Conservation (phyloP, 2,113 vertebrate species). For the Heterotilapia buettikoferi region DNA sequence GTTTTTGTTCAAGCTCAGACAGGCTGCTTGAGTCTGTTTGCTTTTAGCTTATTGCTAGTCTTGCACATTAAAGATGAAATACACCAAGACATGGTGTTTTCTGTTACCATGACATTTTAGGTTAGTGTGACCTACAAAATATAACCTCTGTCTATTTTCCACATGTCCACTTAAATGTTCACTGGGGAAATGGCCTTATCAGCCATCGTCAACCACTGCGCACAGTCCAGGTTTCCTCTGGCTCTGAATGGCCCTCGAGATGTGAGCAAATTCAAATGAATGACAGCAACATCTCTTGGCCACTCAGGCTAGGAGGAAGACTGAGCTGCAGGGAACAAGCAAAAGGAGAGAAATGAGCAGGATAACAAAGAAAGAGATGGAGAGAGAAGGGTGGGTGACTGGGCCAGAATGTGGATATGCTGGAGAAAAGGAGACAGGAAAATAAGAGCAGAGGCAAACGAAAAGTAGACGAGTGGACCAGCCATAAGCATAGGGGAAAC, state of each 20-base stretch:
- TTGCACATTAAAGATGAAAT: not conserved
- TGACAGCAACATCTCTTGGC: not conserved
- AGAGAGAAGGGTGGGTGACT: not conserved
- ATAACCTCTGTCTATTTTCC: not conserved
- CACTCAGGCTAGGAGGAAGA: not conserved
- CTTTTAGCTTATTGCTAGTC: not conserved
- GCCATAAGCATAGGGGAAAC: not conserved
- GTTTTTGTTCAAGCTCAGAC: not conserved
- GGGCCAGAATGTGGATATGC: not conserved
- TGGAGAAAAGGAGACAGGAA: not conserved
- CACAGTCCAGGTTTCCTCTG: not conserved
- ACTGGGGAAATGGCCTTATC: not conserved
- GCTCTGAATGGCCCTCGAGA: not conserved
- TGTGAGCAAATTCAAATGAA: slow-evolving; percentile 1
- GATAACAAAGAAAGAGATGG: not conserved
- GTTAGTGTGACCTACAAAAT: not conserved
- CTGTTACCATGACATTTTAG: not conserved
- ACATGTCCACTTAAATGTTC: not conserved
- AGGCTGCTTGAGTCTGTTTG: not conserved
- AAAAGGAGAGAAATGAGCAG: not conserved
- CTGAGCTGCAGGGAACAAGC: not conserved
- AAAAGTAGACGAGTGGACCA: not conserved
- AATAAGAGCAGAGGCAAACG: not conserved
- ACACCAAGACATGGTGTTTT: not conserved
- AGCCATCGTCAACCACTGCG: not conserved